Evolutionary conservation across 2,888 invertebrate genomes (phyloP).

Genomic region (Chloroclysta siterata): DNA sequence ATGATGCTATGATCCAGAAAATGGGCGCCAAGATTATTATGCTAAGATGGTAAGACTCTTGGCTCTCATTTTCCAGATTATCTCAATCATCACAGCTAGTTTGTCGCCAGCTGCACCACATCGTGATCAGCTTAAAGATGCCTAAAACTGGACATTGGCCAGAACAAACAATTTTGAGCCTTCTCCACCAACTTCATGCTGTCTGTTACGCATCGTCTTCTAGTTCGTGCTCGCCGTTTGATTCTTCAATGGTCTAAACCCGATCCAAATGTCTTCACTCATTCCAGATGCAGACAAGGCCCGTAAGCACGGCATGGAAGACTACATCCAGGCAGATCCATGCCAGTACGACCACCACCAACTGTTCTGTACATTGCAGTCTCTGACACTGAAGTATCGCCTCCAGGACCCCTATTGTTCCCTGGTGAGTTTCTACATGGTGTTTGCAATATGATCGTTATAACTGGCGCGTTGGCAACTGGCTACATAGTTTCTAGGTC

Average conservation of each 20-base stretch:
- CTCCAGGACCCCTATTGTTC: slow-evolving; percentile 99
- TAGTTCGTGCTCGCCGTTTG: not conserved
- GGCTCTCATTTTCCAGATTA: too few relatives aligned
- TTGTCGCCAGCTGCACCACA: too few relatives aligned
- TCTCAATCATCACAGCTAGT: too few relatives aligned
- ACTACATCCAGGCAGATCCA: slow-evolving; percentile 99
- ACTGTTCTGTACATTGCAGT: slow-evolving; percentile 96
- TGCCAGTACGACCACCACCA: slow-evolving; percentile 98
- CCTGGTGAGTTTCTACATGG: slow-evolving; percentile 86
- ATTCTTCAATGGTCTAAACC: not conserved
- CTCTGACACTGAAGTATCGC: slow-evolving; percentile 96
- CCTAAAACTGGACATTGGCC: not conserved
- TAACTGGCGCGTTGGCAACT: too few relatives aligned
- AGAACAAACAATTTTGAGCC: not conserved
- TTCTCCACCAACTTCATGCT: too few relatives aligned
- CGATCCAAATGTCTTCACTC: not conserved
- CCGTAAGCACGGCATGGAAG: slow-evolving; percentile 99
- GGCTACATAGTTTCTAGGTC: too few relatives aligned
- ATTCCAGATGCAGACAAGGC: slow-evolving; percentile 95
- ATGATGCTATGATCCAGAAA: not conserved
- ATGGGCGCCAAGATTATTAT: too few relatives aligned
- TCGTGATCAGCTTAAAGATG: too few relatives aligned
- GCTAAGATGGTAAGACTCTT: too few relatives aligned
- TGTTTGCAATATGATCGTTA: not conserved
- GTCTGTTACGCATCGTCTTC: not conserved